Conservation (phyloP, 2,113 vertebrate species). For the Cyanistes caeruleus region DNA sequence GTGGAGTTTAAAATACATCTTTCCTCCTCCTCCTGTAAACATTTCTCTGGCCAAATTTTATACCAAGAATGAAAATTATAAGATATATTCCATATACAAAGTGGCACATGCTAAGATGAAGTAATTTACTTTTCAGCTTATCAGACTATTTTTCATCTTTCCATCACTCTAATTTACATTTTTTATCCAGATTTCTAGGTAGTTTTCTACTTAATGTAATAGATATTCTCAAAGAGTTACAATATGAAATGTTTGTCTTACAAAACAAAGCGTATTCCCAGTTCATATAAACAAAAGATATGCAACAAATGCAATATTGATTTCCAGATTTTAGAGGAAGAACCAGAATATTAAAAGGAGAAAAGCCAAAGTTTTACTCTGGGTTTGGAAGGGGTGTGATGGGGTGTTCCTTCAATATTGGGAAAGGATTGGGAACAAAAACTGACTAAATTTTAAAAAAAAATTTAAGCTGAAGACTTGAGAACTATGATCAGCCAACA, state of each 20-base stretch:
- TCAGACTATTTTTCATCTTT: background rate
- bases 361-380: background rate
- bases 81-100: background rate
- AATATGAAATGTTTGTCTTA: background rate
- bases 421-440: background rate
- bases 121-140: background rate
- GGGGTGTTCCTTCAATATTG: rapidly evolving
- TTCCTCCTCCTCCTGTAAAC: background rate
- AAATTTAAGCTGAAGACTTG: background rate
- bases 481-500: background rate
- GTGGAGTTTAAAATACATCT: background rate
- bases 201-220: background rate
- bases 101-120: background rate
- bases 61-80: background rate
- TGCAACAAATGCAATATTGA: background rate
- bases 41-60: background rate
- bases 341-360: background rate
- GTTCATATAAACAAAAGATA: background rate
- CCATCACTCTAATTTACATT: background rate
- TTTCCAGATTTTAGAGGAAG: background rate
- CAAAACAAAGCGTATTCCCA: background rate
- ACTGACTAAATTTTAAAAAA: background rate
- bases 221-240: background rate
- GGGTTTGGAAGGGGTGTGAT: rapidly evolving
- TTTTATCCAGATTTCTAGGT: background rate